Conservation (phyloP, 92 coral and sea anemone species). For the Desmophyllum pertusum region DNA sequence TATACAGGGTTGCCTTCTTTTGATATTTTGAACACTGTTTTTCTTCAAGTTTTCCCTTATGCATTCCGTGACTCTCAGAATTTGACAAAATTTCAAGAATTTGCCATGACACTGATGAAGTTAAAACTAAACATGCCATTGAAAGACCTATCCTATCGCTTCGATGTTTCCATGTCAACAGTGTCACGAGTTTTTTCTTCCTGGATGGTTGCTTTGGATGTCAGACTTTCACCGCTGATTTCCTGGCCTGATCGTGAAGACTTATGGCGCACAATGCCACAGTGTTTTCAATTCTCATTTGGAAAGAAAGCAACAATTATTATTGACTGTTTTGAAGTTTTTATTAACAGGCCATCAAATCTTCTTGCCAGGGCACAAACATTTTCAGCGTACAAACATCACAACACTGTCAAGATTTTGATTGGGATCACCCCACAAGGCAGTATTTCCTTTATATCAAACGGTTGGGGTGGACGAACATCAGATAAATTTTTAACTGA, state of each 20-base stretch:
- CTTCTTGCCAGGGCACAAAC: constrained; percentile 70
- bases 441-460: constrained; percentile 52
- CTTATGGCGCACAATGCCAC: constrained; percentile 68
- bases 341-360: too few relatives aligned
- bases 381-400: constrained; percentile 55
- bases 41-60: constrained; percentile 42
- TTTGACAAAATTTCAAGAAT: constrained; percentile 49
- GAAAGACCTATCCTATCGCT: constrained; percentile 49
- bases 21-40: constrained; percentile 39
- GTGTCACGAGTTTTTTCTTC: constrained; percentile 48
- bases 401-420: constrained; percentile 62
- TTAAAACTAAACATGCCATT: constrained; percentile 37
- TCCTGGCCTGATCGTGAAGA: constrained; percentile 68
- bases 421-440: constrained; percentile 72
- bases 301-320: too few relatives aligned
- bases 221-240: constrained; percentile 38
- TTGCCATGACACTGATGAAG: constrained; percentile 45
- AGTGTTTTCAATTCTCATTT: too few relatives aligned
- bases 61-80: constrained; percentile 28
- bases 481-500: constrained; percentile 58
- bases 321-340: constrained; percentile 43
- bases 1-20: constrained; percentile 57
- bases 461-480: constrained; percentile 63
- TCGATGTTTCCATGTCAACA: constrained; percentile 41
- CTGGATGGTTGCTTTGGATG: constrained; percentile 56